Evolutionary conservation across 2,888 invertebrate genomes (phyloP).

Genomic region (Chesias legatella): DNA sequence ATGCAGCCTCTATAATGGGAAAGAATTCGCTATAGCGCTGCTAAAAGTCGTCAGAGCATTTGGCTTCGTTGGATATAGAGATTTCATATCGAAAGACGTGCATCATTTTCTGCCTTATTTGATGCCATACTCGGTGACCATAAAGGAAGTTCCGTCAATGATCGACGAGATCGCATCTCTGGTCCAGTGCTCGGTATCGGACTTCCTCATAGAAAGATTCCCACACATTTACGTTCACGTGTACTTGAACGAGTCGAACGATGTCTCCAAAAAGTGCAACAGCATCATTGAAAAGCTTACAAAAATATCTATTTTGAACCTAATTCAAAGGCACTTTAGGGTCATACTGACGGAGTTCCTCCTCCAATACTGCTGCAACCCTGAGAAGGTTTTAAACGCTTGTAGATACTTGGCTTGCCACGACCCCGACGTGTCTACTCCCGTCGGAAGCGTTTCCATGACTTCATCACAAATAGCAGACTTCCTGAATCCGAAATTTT

Average conservation of each 20-base stretch:
- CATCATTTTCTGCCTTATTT: constrained; percentile 84
- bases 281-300: constrained; percentile 82
- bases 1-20: constrained; percentile 78
- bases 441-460: constrained; percentile 54
- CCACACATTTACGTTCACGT: constrained; percentile 86
- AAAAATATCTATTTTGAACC: constrained; percentile 71
- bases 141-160: constrained; percentile 79
- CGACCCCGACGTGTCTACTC: constrained; percentile 71
- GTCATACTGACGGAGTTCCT: constrained; percentile 84
- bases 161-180: constrained; percentile 83
- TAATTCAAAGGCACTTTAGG: constrained; percentile 83
- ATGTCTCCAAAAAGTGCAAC: constrained; percentile 81
- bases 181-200: constrained; percentile 79
- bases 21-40: constrained; percentile 80
- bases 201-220: constrained; percentile 83
- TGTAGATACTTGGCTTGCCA: constrained; percentile 80
- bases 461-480: constrained; percentile 78
- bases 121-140: constrained; percentile 79
- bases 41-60: constrained; percentile 83
- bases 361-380: constrained; percentile 82
- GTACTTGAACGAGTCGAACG: constrained; percentile 82
- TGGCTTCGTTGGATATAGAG: constrained; percentile 84
- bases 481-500: constrained; percentile 86
- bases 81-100: constrained; percentile 85
- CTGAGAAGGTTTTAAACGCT: constrained; percentile 80